Percentiles rank a stretch among this genome's conserved stretches.
phyloP scores from a whole-genome alignment of 1,140 invertebrate genomes.

The Calycopis cecrops region DNA sequence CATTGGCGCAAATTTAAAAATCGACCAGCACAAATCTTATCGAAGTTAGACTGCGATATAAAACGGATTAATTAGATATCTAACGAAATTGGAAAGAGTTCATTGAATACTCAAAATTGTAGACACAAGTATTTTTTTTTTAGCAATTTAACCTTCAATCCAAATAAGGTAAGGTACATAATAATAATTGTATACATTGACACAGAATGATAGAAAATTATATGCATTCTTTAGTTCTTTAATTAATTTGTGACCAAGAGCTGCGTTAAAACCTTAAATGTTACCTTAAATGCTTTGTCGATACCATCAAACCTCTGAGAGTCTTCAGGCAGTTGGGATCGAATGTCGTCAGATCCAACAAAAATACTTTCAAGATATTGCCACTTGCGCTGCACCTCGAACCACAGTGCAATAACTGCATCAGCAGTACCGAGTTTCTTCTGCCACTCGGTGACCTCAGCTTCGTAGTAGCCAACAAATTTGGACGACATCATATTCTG shows the following conservation, averaged over 20 bases:
- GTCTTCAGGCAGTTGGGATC: conserved; percentile 93
- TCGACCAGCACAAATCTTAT: too few species aligned
- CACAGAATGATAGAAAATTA: too few species aligned
- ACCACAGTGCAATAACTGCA: conserved; percentile 89
- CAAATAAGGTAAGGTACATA: too few species aligned
- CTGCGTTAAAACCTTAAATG: background rate
- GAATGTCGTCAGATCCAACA: conserved; percentile 96
- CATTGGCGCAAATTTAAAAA: too few species aligned
- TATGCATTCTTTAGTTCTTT: background rate
- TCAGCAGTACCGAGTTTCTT: conserved; percentile 91
- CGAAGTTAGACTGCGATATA: too few species aligned
- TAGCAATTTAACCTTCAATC: too few species aligned
- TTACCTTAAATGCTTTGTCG: conserved; percentile 90
- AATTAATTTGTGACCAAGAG: background rate
- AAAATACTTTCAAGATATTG: conserved; percentile 96
- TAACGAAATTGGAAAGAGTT: too few species aligned
- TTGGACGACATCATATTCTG: conserved; percentile 96
- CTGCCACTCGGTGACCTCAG: conserved; percentile 93
- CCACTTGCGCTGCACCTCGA: conserved; percentile 96
- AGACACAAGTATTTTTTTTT: too few species aligned
- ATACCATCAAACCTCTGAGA: conserved; percentile 92
- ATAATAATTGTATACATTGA: too few species aligned
- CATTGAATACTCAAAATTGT: too few species aligned
- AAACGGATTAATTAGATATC: too few species aligned
- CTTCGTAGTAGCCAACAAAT: conserved; percentile 90